Base-by-base conservation (phyloP, 2,888 invertebrate species). In the Sinhomidia bicolor region DNA sequence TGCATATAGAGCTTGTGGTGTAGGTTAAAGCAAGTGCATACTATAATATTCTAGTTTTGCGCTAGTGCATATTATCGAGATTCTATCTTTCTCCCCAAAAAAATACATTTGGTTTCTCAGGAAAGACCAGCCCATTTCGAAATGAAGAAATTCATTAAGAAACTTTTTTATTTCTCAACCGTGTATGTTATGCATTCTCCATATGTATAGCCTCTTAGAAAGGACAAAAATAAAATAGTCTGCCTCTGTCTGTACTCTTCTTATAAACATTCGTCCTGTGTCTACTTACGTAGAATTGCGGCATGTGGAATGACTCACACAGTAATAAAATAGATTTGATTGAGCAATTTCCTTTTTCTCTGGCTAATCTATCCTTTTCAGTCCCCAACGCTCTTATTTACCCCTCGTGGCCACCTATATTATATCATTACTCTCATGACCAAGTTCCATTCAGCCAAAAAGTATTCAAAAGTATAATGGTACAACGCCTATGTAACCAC, bases 311-410 rank as follows among this genome's bases (percentile, higher is more conserved):
- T 78, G 85, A 85, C 68, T 60, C 74, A 60, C 78, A 85, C 7
- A 78, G 85, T 78, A 78, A 85, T 85, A 85, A 85, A 85, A 85
- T 85, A 78, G 85, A 85, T 85, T 85, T 85, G 85, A 85, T 85
- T 85, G 85, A 85, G 85, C 85, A 85, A 85, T 85, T 85, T 85
- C 85, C 84, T n/a, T 71, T 23, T 44, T 65, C 51, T 57, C 62
- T 51, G 57, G 76, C 78, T 85, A 65, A 84, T 85, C 85, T 32
- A 85, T 65, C 47, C 36, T 62, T 9, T 17, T 17, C 54, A 12
- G 26, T 7, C 9, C 44, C 78, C 71, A 62, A 78, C 17, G 54
- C 65, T 74, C 74, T 41, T 23, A 36, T 76, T 74, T 60, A 76
- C 41, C 78, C 65, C 62, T 47, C 23, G 20, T 60, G 23, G 17